Percentiles rank a stretch among this genome's conserved stretches.
These are phyloP conservation scores for Enteromius fasciolatus DNA, from an alignment of 2,797 vertebrate species.

Conservation along the genomic window DNA sequence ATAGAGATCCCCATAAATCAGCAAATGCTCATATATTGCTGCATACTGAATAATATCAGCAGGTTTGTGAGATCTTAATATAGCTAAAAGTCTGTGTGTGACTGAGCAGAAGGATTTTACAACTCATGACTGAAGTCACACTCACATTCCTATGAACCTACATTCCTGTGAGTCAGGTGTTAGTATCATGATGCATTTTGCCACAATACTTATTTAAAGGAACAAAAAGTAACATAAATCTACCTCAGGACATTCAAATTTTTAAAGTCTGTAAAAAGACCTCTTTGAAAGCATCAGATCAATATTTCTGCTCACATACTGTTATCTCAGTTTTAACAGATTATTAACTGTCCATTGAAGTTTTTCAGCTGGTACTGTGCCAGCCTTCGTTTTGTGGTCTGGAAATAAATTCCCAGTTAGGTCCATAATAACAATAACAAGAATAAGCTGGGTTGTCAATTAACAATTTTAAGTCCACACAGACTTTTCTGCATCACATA, in stretches of 20 bases:
- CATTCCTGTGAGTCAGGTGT: conserved; percentile 17
- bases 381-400: background rate
- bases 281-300: background rate
- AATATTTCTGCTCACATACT: background rate
- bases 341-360: background rate
- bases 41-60: background rate
- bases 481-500: background rate
- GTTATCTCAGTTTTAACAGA: background rate
- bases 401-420: conserved; percentile 58
- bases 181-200: conserved; percentile 30
- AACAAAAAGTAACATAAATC: background rate
- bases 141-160: conserved; percentile 34
- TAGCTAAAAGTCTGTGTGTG: background rate
- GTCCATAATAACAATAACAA: background rate
- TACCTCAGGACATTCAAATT: background rate
- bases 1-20: background rate
- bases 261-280: background rate
- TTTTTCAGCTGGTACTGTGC: background rate
- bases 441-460: background rate
- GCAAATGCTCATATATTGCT: background rate
- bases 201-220: background rate
- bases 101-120: conserved; percentile 7
- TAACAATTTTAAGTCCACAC: background rate
- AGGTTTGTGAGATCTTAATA: background rate
- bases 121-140: conserved; percentile 52